Conservation (phyloP, 2,113 vertebrate genomes). For the Phainopepla nitens region DNA sequence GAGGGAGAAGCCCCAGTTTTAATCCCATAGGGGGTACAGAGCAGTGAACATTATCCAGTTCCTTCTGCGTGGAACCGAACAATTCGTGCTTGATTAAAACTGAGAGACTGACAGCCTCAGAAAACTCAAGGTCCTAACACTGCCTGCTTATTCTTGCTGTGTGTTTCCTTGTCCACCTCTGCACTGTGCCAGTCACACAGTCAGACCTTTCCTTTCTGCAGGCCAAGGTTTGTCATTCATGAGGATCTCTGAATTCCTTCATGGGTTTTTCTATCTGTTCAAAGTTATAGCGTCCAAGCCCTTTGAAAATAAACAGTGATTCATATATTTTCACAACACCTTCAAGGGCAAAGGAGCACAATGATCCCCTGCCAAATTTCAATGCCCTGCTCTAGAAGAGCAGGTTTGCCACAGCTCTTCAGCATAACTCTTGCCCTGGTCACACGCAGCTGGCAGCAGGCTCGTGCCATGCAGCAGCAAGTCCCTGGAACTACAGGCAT, state of each 20-base stretch:
- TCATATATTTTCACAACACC: not conserved
- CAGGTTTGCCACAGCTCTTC: not conserved
- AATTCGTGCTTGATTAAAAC: not conserved
- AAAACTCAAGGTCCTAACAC: not conserved
- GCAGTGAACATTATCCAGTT: not conserved
- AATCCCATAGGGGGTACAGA: not conserved
- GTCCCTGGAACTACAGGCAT: not conserved
- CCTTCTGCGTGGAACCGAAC: not conserved
- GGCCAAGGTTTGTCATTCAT: not conserved
- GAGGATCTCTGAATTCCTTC: not conserved
- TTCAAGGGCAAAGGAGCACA: not conserved
- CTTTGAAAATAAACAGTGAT: not conserved
- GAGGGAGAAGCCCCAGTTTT: not conserved
- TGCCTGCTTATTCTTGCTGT: not conserved
- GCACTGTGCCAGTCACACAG: not conserved
- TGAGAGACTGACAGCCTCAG: not conserved
- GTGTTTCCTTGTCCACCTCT: not conserved
- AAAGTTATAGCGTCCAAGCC: not conserved
- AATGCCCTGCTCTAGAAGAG: not conserved
- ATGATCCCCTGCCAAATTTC: not conserved
- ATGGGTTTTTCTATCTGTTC: not conserved
- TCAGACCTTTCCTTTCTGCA: not conserved
- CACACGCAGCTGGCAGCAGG: not conserved
- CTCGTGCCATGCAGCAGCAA: not conserved
- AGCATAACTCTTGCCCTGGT: not conserved